These are phyloP conservation scores for Atta cephalotes DNA, from an alignment of 1,140 invertebrate genomes.

Conservation along the genomic window DNA sequence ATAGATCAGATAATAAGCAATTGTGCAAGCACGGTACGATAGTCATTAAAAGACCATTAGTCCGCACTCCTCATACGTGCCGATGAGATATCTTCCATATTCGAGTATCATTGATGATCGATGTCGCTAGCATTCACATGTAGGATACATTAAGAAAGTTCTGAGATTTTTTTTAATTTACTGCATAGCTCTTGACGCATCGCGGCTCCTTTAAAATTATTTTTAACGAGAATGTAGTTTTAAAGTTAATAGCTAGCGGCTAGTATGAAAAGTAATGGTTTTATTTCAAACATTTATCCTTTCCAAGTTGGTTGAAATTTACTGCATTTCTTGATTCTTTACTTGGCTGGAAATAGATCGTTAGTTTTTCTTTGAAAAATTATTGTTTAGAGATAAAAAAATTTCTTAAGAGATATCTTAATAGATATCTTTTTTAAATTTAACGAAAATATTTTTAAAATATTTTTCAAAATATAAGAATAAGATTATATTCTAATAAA, in stretches of 20 bases:
- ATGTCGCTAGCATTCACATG: conserved; percentile 10
- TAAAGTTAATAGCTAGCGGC: background rate
- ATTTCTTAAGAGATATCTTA: background rate
- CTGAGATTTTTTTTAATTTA: background rate
- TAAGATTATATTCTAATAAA: background rate
- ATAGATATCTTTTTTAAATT: background rate
- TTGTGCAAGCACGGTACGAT: conserved; percentile 43
- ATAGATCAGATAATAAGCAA: conserved; percentile 54
- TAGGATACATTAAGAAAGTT: background rate
- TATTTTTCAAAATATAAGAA: background rate
- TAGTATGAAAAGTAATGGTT: conserved; percentile 4
- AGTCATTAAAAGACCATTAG: conserved; percentile 63
- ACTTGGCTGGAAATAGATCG: background rate
- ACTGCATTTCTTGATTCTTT: background rate
- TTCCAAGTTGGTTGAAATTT: conserved; percentile 18
- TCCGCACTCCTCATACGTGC: conserved; percentile 12
- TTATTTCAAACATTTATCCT: conserved; percentile 30
- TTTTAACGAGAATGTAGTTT: background rate
- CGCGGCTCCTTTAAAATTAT: background rate
- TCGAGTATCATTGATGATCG: conserved; percentile 32
- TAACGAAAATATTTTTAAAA: background rate
- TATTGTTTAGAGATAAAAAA: background rate
- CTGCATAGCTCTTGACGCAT: background rate
- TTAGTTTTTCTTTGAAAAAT: conserved; percentile 12
- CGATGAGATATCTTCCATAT: conserved; percentile 33